Percentiles rank a stretch among this genome's conserved stretches.
Evolutionary conservation across 2,113 vertebrate species (phyloP).

Genomic region (Petroica traversi): DNA sequence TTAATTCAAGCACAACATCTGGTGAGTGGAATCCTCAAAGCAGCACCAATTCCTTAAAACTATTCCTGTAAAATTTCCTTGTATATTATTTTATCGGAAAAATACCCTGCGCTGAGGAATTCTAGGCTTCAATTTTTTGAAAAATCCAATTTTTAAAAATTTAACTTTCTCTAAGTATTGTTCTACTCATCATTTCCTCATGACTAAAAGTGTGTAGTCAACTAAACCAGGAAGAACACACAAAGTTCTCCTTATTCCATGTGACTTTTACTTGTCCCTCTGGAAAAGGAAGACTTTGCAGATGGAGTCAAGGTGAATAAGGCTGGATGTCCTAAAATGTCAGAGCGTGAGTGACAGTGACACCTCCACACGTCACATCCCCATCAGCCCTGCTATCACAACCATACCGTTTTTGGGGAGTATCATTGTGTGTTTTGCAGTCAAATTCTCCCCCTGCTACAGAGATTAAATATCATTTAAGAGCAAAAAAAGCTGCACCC

Average conservation of each 20-base stretch:
- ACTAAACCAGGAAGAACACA: background rate
- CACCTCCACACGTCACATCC: background rate
- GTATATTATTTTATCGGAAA: background rate
- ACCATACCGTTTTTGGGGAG: background rate
- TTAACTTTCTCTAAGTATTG: background rate
- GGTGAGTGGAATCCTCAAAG: background rate
- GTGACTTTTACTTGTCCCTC: background rate
- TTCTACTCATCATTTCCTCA: background rate
- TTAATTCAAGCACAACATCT: background rate
- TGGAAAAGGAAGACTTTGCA: background rate
- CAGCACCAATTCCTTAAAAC: background rate
- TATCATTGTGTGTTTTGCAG: background rate
- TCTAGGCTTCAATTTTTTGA: background rate
- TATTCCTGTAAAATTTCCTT: background rate
- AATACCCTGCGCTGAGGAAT: background rate
- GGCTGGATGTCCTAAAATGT: background rate
- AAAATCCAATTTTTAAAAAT: background rate
- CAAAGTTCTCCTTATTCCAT: background rate
- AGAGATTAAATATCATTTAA: background rate
- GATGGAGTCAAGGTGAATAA: background rate
- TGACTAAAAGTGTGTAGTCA: background rate
- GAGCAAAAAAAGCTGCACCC: background rate
- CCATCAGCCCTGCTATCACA: background rate
- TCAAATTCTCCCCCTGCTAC: background rate
- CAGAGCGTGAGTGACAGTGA: background rate